Conservation (phyloP, 2,888 invertebrate species). For the Chaitophorus viminalis region DNA sequence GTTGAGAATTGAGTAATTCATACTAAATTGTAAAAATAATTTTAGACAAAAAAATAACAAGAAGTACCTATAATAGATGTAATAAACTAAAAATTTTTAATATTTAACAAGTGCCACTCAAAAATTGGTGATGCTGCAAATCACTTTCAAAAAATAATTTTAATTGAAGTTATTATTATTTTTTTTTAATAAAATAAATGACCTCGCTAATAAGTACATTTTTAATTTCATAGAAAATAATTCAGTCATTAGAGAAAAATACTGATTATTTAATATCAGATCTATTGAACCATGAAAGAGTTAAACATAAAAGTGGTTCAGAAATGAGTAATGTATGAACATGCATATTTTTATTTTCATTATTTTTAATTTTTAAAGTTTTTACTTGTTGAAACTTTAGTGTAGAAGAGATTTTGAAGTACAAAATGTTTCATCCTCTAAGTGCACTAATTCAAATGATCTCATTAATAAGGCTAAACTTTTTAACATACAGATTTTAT, state of each 20-base stretch:
- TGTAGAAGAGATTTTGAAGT: slow-evolving; percentile 1
- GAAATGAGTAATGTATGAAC: slow-evolving; percentile 27
- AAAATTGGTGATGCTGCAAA: no score
- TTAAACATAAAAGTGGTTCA: background rate
- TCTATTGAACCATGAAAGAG: background rate
- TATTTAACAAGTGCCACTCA: no score
- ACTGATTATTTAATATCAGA: slow-evolving; percentile 58
- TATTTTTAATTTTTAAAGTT: background rate
- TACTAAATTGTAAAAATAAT: no score
- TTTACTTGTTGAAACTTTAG: slow-evolving; percentile 18
- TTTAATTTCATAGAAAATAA: slow-evolving; percentile 38
- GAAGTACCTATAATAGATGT: no score
- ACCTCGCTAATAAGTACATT: background rate
- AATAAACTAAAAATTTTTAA: no score
- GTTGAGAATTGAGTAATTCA: no score
- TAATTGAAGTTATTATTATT: no score
- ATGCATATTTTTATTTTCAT: background rate
- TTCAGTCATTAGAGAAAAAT: slow-evolving; percentile 35
- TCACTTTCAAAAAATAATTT: no score
- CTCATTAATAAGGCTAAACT: slow-evolving; percentile 46
- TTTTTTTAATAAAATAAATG: no score
- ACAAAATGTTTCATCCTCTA: slow-evolving; percentile 18
- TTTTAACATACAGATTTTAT: slow-evolving; percentile 46
- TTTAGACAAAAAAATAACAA: no score
- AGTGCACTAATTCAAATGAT: slow-evolving; percentile 26